phyloP scores from a whole-genome alignment of 2,888 invertebrate species.

The Tachina lurida region DNA sequence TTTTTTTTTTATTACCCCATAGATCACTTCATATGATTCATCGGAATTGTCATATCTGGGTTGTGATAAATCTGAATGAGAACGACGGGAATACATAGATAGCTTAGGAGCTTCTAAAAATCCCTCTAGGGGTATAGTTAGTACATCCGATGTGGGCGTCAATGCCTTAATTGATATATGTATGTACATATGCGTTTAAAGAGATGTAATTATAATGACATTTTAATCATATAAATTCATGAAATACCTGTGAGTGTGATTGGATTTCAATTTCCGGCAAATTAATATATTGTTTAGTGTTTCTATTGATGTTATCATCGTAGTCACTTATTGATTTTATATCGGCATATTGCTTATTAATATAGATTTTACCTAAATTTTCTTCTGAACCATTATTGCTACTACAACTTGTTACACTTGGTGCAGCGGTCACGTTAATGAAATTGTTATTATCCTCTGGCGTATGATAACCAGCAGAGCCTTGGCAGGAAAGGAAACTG shows the following conservation, averaged over 20 bases:
- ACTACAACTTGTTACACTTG: constrained; percentile 63
- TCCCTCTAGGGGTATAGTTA: constrained; percentile 92
- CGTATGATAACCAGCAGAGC: constrained; percentile 91
- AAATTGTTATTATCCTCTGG: constrained; percentile 86
- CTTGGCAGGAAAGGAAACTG: constrained; percentile 85
- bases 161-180: constrained; percentile 84
- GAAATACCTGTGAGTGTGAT: constrained; percentile 70
- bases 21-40: constrained; percentile 90
- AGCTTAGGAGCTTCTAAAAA: constrained; percentile 93
- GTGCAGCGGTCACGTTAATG: constrained; percentile 53
- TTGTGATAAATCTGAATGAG: constrained; percentile 80
- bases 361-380: constrained; percentile 36
- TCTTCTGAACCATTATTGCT: constrained; percentile 65
- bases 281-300: constrained; percentile 51
- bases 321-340: constrained; percentile 76
- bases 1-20: constrained; percentile 30
- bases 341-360: constrained; percentile 73
- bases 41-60: constrained; percentile 86
- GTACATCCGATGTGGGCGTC: constrained; percentile 90
- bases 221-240: not conserved
- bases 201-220: not conserved
- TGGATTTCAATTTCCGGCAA: constrained; percentile 64
- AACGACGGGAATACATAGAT: constrained; percentile 88
- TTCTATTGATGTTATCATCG: constrained; percentile 46
- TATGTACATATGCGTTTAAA: not conserved